Evolutionary conservation across 2,797 vertebrate genomes (phyloP).

Genomic region (Natrix natrix): DNA sequence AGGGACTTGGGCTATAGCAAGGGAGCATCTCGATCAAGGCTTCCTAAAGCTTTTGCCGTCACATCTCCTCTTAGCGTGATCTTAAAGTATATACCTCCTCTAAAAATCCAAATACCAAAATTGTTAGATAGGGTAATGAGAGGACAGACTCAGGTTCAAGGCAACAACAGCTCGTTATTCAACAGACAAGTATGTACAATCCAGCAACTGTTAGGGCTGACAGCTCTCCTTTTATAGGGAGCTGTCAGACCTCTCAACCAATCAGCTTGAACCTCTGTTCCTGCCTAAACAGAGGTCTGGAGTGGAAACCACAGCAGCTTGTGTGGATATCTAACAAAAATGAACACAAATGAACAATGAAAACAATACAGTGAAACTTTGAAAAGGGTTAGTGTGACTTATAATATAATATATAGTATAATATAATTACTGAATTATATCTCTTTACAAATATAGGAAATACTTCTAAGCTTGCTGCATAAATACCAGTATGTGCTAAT

Average conservation of each 20-base stretch:
- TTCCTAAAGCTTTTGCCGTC: neutral
- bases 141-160: no score
- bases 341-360: neutral
- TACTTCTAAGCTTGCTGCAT: neutral
- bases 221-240: no score
- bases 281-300: no score
- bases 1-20: no score
- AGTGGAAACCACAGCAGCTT: no score
- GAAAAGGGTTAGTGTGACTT: neutral
- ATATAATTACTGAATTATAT: neutral
- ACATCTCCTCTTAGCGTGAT: neutral
- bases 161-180: no score
- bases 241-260: no score
- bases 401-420: neutral
- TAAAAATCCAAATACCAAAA: neutral
- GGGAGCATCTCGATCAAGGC: neutral
- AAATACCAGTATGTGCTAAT: neutral
- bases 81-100: neutral
- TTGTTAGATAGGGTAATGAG: no score
- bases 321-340: no score
- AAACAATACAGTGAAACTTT: neutral
- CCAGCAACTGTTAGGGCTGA: no score
- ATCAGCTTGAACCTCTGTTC: no score
- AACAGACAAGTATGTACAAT: no score
- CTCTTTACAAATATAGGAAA: neutral